A percentile compares a stretch with the other conserved stretches of the same genome.
phyloP scores from a whole-genome alignment of 92 coral and sea anemone species.

The Virgularia gustaviana region DNA sequence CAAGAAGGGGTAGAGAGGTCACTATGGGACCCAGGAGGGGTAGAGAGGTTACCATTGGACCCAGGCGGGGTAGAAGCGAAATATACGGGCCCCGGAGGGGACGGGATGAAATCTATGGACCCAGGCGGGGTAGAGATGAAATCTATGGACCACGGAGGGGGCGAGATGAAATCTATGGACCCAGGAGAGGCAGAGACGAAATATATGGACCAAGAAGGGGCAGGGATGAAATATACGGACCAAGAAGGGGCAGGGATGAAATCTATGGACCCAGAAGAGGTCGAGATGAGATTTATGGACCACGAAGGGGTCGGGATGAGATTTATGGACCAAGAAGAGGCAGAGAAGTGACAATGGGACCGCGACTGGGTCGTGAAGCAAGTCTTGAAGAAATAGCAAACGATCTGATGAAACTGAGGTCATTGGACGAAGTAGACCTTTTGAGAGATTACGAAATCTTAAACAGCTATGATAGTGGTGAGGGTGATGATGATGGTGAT shows the following conservation, averaged over 20 bases:
- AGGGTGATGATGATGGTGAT: not conserved
- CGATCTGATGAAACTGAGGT: no score
- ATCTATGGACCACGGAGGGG: slow-evolving; percentile 67
- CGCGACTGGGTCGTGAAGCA: slow-evolving; percentile 50
- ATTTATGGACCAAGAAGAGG: slow-evolving; percentile 41
- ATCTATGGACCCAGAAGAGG: slow-evolving; percentile 60
- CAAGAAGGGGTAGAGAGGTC: slow-evolving; percentile 50
- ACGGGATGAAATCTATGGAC: slow-evolving; percentile 57
- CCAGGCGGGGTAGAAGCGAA: slow-evolving; percentile 59
- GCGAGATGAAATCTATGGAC: slow-evolving; percentile 54
- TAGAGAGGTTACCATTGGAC: slow-evolving; percentile 43
- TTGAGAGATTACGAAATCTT: not conserved
- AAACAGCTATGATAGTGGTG: not conserved
- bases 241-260: slow-evolving; percentile 53
- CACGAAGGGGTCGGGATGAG: slow-evolving; percentile 43
- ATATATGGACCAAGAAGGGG: slow-evolving; percentile 67
- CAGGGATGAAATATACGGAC: slow-evolving; percentile 50
- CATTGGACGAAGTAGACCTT: not conserved
- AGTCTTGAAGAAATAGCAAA: no score
- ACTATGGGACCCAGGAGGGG: slow-evolving; percentile 34
- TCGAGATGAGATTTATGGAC: slow-evolving; percentile 28
- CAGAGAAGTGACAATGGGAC: slow-evolving; percentile 36
- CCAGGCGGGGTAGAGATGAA: slow-evolving; percentile 65
- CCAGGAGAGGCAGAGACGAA: slow-evolving; percentile 48
- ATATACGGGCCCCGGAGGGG: slow-evolving; percentile 66